Percentiles rank a stretch among this genome's conserved stretches.
These are phyloP conservation scores for Ferrisia virgata DNA, from an alignment of 2,888 invertebrate genomes.

Conservation along the genomic window DNA sequence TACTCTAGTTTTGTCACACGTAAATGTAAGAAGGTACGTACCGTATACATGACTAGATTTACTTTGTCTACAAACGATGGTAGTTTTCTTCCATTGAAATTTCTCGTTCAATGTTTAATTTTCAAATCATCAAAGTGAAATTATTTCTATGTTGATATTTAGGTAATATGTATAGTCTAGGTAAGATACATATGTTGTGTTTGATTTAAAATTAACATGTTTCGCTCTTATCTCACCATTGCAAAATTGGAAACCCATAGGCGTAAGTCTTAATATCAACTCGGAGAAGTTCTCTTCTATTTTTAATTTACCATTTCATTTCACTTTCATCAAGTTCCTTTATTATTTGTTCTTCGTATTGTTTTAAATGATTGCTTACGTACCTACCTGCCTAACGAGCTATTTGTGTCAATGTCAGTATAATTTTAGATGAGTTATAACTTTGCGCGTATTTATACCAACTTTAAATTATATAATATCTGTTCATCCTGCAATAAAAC, in stretches of 20 bases:
- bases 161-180: no score
- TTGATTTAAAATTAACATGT: conserved; percentile 8
- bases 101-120: neutral
- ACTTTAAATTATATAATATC: neutral
- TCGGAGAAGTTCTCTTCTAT: neutral
- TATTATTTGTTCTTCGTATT: neutral
- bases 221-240: neutral
- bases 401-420: neutral
- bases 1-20: neutral
- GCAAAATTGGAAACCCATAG: neutral
- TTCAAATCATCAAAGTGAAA: neutral
- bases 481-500: neutral
- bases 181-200: no score
- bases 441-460: no score
- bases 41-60: no score
- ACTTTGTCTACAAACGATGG: neutral
- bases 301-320: neutral
- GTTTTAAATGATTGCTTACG: neutral
- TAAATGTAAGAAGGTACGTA: neutral
- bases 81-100: neutral
- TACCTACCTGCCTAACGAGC: neutral
- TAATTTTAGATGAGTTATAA: neutral
- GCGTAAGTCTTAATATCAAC: neutral
- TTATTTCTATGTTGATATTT: neutral
- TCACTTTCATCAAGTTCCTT: neutral